Base-by-base conservation (phyloP, 2,888 invertebrate species). In the Plagodis pulveraria region DNA sequence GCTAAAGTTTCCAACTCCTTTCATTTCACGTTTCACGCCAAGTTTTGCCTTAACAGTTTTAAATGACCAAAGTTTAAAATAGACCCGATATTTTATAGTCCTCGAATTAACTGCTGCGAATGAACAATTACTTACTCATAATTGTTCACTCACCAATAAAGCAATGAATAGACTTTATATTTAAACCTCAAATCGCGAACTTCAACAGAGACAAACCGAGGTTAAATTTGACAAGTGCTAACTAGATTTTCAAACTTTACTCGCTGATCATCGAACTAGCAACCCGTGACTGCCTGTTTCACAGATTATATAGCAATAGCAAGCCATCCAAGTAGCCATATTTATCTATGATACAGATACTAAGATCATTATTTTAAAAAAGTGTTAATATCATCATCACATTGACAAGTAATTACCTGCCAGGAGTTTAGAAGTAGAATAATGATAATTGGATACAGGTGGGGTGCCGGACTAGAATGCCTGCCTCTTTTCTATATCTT, bases 191-290 rank as follows among this genome's bases (percentile, higher is more conserved):
- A 60, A 60, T 55, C 56, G 45, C 45, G 49, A 56, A 54, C 40
- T 57, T 35, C 46, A 36, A 55, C 42, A 46, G 52, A 61, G 58
- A 55, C 55, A 61, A 48, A 52, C 48, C 40, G 57, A 55, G 54
- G 63, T 55, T 60, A 54, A 50, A 55, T 58, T 61, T 50, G 50
- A 56, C 43, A 60, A 58, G 56, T 48, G 34, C 48, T 60, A 60
- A 60, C 55, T 56, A 56, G 60, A 56, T 56, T 40, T 56, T 42
- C 49, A 35, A 55, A 61, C 43, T 56, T 60, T 45, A 12, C 52
- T 48, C 49, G 33, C 41, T 54, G 58, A 50, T 54, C 52, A 57
- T 43, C 11, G 49, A 53, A 50, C 54, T 49, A 57, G 51, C 47
- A 51, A 51, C 46, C 51, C 57, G 51, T 52, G 40, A 51, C 44